Conservation (phyloP, 1,140 invertebrate species). For the Orchesella cincta region DNA sequence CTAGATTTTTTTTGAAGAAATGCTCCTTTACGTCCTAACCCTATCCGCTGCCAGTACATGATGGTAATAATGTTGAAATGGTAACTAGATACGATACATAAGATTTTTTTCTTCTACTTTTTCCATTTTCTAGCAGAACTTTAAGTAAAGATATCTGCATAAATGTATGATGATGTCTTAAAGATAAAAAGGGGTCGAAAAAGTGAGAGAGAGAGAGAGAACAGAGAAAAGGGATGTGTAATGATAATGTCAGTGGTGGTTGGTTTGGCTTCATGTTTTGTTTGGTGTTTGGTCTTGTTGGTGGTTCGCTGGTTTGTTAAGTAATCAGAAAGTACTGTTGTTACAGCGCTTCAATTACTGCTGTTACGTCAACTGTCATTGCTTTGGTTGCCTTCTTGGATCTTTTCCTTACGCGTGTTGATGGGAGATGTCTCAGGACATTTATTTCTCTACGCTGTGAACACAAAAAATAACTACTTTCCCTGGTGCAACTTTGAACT, state of each 20-base stretch:
- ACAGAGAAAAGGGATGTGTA: background rate
- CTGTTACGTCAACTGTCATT: conserved; percentile 9
- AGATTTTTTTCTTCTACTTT: background rate
- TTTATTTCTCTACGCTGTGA: conserved; percentile 14
- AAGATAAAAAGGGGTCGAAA: conserved; percentile 11
- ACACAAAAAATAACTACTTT: background rate
- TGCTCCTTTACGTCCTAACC: no score
- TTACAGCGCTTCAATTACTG: conserved; percentile 20
- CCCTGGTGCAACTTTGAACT: background rate
- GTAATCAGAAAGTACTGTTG: conserved; percentile 3
- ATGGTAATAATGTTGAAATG: background rate
- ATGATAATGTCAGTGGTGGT: conserved; percentile 14
- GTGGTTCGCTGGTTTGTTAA: conserved; percentile 7
- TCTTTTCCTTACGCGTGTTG: background rate
- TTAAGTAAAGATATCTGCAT: background rate
- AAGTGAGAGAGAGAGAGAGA: background rate
- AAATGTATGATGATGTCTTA: conserved; percentile 7
- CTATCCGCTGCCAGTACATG: background rate
- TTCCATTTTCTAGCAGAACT: background rate
- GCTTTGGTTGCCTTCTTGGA: background rate
- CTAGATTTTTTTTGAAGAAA: background rate
- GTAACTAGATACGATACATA: background rate
- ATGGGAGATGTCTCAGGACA: conserved; percentile 24
- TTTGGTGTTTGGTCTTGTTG: background rate
- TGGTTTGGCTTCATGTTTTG: background rate